These are phyloP conservation scores for Stichopus horrens DNA, from an alignment of 53 echinoderm and acorn worm species.

Conservation along the genomic window DNA sequence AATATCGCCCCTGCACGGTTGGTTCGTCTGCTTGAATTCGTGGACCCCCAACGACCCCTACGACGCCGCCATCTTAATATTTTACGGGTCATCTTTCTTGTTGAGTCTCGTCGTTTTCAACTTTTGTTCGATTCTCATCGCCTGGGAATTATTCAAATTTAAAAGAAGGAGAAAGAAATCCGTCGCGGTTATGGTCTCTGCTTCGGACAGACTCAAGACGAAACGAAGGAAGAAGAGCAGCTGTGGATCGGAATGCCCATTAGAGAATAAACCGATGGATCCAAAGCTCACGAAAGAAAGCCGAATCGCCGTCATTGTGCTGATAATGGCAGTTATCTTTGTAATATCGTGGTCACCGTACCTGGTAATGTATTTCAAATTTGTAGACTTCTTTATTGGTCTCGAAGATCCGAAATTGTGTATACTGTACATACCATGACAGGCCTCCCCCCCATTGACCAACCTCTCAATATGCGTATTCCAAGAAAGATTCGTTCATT, in stretches of 20 bases:
- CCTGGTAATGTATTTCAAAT: conserved; percentile 63
- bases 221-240: neutral
- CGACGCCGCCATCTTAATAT: conserved; percentile 53
- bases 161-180: conserved; percentile 2
- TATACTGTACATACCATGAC: too few relatives aligned
- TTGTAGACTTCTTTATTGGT: too few relatives aligned
- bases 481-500: too few relatives aligned
- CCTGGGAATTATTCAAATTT: conserved; percentile 18
- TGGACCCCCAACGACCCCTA: conserved; percentile 56
- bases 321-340: conserved; percentile 56
- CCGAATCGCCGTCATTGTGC: conserved; percentile 55
- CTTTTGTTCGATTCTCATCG: conserved; percentile 65
- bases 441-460: too few relatives aligned
- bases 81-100: conserved; percentile 59
- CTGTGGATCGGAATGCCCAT: neutral
- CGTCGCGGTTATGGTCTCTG: neutral
- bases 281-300: conserved; percentile 45
- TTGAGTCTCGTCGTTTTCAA: conserved; percentile 54
- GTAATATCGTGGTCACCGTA: conserved; percentile 74
- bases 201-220: neutral
- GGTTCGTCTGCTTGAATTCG: conserved; percentile 74
- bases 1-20: conserved; percentile 56
- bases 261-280: neutral
- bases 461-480: too few relatives aligned
- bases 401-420: too few relatives aligned